Evolutionary conservation across 2,797 vertebrate species (phyloP).

Genomic region (Halcyon badia): DNA sequence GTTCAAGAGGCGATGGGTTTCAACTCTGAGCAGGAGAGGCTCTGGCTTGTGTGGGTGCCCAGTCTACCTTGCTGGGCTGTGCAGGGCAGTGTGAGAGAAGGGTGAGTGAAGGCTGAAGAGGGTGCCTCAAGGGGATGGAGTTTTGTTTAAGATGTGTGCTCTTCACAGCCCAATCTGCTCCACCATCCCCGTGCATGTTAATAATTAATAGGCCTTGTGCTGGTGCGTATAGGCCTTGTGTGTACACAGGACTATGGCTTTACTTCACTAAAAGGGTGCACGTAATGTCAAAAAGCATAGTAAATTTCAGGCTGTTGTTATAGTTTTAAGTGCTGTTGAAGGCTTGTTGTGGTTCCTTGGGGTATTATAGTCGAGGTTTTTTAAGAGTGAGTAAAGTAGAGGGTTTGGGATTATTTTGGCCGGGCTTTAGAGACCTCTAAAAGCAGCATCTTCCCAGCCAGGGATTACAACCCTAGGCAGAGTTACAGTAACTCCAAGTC

Average conservation of each 20-base stretch:
- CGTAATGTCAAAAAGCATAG: neutral
- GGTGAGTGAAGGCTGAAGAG: fast-evolving
- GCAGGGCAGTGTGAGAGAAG: neutral
- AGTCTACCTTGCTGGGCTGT: neutral
- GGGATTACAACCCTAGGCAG: neutral
- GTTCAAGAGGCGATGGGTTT: neutral
- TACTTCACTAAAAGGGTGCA: neutral
- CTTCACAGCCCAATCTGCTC: neutral
- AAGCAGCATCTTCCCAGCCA: neutral
- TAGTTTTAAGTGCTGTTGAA: neutral
- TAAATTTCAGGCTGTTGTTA: neutral
- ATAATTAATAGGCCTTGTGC: neutral
- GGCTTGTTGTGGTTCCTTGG: neutral
- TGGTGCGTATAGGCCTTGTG: neutral
- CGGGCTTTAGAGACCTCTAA: neutral
- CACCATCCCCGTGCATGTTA: neutral
- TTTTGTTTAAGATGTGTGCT: neutral
- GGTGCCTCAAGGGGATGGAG: neutral
- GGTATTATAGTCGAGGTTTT: neutral
- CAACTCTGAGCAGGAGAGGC: neutral
- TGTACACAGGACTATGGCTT: neutral
- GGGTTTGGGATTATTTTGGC: neutral
- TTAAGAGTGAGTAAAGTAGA: neutral
- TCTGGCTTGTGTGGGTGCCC: neutral
- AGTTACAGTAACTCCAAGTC: neutral